phyloP scores from a whole-genome alignment of 2,113 vertebrate species.

The Mohoua ochrocephala region DNA sequence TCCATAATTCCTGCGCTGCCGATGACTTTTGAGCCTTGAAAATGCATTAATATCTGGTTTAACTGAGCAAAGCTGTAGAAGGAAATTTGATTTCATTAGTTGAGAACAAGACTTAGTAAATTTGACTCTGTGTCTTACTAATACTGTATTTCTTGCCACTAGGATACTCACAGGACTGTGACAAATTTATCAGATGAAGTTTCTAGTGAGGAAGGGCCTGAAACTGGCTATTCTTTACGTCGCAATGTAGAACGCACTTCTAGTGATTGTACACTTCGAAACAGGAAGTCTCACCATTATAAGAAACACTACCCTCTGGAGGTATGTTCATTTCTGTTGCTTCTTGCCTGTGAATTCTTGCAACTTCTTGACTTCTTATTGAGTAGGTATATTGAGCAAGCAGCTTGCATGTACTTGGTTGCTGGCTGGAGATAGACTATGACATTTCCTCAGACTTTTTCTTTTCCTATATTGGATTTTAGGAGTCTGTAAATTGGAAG shows the following conservation, averaged over 20 bases:
- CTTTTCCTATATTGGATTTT: background rate
- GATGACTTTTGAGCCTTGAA: background rate
- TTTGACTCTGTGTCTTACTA: background rate
- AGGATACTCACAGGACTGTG: slow-evolving; percentile 76
- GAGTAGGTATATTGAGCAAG: background rate
- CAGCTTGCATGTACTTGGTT: background rate
- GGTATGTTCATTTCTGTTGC: slow-evolving; percentile 61
- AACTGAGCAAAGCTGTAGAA: background rate
- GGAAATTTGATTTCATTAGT: background rate
- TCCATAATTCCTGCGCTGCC: background rate
- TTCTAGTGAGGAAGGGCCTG: slow-evolving; percentile 94
- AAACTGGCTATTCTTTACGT: slow-evolving; percentile 78
- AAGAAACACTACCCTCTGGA: slow-evolving; percentile 90
- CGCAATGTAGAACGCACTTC: slow-evolving; percentile 79
- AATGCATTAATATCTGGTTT: background rate
- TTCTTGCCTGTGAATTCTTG: background rate
- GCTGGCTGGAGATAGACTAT: background rate
- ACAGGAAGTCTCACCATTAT: slow-evolving; percentile 86
- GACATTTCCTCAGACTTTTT: background rate
- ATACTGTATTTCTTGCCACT: background rate
- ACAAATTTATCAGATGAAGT: slow-evolving; percentile 89
- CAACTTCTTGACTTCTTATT: background rate
- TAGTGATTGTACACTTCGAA: slow-evolving; percentile 81
- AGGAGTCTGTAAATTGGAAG: background rate
- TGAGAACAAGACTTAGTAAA: background rate